These are phyloP conservation scores for Lepidurus arcticus DNA, from an alignment of 1,140 invertebrate species.

Conservation along the genomic window DNA sequence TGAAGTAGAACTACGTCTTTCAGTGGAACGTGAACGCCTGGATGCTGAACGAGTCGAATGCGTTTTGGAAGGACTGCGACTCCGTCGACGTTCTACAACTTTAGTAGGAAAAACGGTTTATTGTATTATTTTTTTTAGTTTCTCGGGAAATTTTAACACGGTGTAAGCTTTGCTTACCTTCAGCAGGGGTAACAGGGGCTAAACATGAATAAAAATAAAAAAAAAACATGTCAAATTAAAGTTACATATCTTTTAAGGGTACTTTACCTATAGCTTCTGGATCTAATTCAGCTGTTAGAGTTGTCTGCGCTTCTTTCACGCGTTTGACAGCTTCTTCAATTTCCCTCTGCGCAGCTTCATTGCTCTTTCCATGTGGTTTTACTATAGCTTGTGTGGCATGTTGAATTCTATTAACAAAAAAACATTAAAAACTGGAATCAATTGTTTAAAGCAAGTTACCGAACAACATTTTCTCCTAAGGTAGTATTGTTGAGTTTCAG, in stretches of 20 bases:
- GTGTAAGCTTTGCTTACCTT: neutral
- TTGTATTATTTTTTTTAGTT: too few species aligned
- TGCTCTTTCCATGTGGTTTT: constrained; percentile 81
- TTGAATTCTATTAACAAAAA: constrained; percentile 59
- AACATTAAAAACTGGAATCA: constrained; percentile 36
- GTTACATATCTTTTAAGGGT: neutral
- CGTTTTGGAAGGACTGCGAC: neutral
- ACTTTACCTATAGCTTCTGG: constrained; percentile 46
- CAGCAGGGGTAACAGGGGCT: neutral
- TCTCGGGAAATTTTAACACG: too few species aligned
- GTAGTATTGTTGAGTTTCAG: constrained; percentile 74
- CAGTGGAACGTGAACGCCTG: constrained; percentile 18
- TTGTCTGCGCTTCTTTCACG: constrained; percentile 88
- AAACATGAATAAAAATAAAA: neutral
- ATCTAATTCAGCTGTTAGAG: constrained; percentile 87
- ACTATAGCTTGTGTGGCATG: constrained; percentile 86
- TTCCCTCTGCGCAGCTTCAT: constrained; percentile 88
- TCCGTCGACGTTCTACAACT: neutral
- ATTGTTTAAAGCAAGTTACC: constrained; percentile 37
- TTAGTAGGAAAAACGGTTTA: too few species aligned
- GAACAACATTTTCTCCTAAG: constrained; percentile 39
- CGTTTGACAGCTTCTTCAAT: constrained; percentile 96
- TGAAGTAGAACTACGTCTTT: constrained; percentile 55
- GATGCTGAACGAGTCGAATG: constrained; percentile 25
- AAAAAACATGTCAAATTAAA: neutral